phyloP scores from a whole-genome alignment of 2,113 vertebrate species.

The Leptocoma aspasia region DNA sequence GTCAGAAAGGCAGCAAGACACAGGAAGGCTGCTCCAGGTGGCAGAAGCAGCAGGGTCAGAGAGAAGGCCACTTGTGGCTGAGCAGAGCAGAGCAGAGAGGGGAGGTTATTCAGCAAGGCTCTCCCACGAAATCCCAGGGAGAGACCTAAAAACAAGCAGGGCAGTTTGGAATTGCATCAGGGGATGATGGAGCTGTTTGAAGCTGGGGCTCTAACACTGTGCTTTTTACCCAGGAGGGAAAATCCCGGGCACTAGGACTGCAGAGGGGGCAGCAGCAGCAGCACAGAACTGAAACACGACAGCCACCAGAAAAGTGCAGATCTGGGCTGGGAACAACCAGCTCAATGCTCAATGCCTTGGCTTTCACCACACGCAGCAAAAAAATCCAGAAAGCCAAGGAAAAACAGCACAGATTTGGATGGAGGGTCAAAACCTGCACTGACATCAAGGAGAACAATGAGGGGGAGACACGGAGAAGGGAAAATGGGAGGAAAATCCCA shows the following conservation, averaged over 20 bases:
- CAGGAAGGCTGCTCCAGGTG: constrained; percentile 45
- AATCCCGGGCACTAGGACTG: neutral
- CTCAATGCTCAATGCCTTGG: neutral
- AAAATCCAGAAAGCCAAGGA: too few relatives aligned
- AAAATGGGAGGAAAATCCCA: neutral
- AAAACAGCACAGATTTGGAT: neutral
- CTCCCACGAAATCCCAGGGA: neutral
- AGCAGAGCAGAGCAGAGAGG: neutral
- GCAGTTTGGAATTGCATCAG: neutral
- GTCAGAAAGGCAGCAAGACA: constrained; percentile 38
- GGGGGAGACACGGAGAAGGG: neutral
- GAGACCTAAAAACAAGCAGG: neutral
- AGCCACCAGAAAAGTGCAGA: neutral
- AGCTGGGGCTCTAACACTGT: neutral
- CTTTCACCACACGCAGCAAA: neutral
- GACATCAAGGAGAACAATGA: rapidly evolving
- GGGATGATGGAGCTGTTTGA: neutral
- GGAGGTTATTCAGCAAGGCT: neutral
- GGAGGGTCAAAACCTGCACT: neutral
- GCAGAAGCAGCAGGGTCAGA: constrained; percentile 50
- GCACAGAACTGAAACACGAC: rapidly evolving
- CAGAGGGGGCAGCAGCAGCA: neutral
- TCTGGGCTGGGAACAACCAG: neutral
- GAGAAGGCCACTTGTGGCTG: constrained; percentile 14
- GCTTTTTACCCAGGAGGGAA: neutral